Percentiles rank a stretch among this genome's conserved stretches.
phyloP scores from a whole-genome alignment of 2,113 vertebrate species.

The Arizona elegans region DNA sequence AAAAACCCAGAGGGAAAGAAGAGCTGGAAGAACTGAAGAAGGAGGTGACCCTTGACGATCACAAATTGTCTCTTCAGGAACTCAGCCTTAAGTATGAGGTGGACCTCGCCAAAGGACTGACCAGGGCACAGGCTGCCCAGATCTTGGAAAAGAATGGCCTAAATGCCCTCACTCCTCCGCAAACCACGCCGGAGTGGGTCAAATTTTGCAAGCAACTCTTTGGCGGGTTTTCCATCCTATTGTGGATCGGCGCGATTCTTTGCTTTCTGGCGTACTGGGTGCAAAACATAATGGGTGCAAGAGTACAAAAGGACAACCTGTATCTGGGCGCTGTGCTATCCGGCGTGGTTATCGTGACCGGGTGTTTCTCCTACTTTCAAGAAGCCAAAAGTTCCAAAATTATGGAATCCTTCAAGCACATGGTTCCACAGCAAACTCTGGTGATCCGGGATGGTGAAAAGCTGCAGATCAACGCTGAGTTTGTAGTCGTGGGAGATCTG shows the following conservation, averaged over 20 bases:
- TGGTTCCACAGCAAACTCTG: not conserved
- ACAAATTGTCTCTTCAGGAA: not conserved
- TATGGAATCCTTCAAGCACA: slow-evolving; percentile 15
- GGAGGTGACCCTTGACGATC: not conserved
- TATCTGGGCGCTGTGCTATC: not conserved
- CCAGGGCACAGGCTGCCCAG: not conserved
- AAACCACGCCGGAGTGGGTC: not conserved
- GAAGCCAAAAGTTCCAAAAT: slow-evolving; percentile 17
- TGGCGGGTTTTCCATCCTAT: not conserved
- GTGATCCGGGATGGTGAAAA: not conserved
- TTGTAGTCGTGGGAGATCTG: not conserved
- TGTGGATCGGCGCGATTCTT: not conserved
- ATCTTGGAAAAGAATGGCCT: not conserved
- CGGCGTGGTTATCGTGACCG: not conserved
- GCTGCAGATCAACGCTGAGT: not conserved
- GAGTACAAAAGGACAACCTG: not conserved
- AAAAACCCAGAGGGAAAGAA: not conserved
- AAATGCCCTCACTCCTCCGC: not conserved
- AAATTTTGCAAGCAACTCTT: slow-evolving; percentile 15
- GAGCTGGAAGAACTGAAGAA: not conserved
- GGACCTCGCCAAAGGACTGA: not conserved
- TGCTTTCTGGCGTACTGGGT: not conserved
- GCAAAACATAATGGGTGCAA: fast-evolving
- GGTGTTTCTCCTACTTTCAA: slow-evolving; percentile 15
- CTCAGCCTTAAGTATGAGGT: not conserved